Conservation (phyloP, 92 coral and sea anemone genomes). For the Actinostola sp. region DNA sequence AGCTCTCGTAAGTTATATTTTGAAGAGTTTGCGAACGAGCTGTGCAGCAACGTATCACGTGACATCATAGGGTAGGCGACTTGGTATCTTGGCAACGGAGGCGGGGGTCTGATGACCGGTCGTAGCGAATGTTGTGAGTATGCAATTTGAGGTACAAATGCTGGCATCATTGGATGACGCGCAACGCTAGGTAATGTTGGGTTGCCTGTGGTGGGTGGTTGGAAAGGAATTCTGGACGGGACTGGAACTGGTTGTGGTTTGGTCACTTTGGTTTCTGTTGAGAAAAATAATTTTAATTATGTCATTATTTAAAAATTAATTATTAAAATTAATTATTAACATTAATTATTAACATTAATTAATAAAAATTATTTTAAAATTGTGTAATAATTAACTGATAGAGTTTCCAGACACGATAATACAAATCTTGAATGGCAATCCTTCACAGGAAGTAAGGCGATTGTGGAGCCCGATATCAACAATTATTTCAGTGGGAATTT, state of each 20-base stretch:
- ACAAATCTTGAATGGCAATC: no score
- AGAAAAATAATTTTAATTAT: no score
- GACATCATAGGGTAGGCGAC: not conserved
- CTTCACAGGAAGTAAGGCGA: no score
- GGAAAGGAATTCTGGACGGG: not conserved
- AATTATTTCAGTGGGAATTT: no score
- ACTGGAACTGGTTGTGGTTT: constrained; percentile 9
- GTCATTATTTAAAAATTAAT: no score
- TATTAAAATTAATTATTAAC: no score
- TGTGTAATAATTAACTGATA: no score
- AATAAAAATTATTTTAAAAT: not conserved
- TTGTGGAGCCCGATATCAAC: no score
- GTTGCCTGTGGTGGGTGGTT: constrained; percentile 7
- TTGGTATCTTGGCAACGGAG: constrained; percentile 6
- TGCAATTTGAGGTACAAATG: not conserved
- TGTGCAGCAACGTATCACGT: constrained; percentile 7
- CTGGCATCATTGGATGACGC: constrained; percentile 11
- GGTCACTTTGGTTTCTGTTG: not conserved
- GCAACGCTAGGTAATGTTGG: constrained; percentile 4
- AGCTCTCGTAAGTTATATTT: constrained; percentile 6
- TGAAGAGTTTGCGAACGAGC: constrained; percentile 1
- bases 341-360: no score
- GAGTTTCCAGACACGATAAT: no score
- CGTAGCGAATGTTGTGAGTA: constrained; percentile 3
- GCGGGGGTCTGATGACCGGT: not conserved